Evolutionary conservation across 2,888 invertebrate genomes (phyloP), one percentile per base, ranked within the genome.

Genomic region (Xestia xanthographa): DNA sequence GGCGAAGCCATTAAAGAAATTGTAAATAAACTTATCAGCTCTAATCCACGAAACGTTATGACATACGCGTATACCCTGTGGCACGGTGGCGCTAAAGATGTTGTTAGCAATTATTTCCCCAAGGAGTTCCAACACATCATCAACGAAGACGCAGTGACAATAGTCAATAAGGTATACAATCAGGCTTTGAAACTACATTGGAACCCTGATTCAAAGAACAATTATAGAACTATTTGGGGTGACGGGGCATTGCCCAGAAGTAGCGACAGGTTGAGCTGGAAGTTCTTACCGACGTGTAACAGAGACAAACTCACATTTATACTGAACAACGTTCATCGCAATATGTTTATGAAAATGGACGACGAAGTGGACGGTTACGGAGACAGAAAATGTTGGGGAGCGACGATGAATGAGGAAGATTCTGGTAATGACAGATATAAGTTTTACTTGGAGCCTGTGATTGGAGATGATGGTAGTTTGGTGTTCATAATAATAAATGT

Each of bases 31-130:
- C 71, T 86, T 38, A 80, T 91, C 2, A 77, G 74, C 80, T 22
- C 73, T 80, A 29, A 8, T 58, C 58, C 85, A 6, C 72, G 65
- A 29, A 87, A 86, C 60, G 82, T 84, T 6, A 78, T 90, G 76
- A 50, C 67, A 0, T 92, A 79, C 53, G 89, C 89, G n/a, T 89
- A 89, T 58, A 88, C 87, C 66, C 80, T 92, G 14, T 92, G 90
- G 90, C 77, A 82, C 1, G 77, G 83, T 9, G 73, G 20, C 11
- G 82, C 68, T 29, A 75, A 83, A 68, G 78, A 86, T 26, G 66
- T 91, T 14, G 83, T 91, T 6, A 72, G 62, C 0, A 82, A 83
- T n/a, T 38, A 84, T 72, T 91, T 92, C 50, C 92, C 91, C 9
- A 8, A 53, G 11, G 34, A 74, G 9, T 87, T 92, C 66, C 83